phyloP scores from a whole-genome alignment of 2,888 invertebrate genomes.

The Eupithecia dodoneata region DNA sequence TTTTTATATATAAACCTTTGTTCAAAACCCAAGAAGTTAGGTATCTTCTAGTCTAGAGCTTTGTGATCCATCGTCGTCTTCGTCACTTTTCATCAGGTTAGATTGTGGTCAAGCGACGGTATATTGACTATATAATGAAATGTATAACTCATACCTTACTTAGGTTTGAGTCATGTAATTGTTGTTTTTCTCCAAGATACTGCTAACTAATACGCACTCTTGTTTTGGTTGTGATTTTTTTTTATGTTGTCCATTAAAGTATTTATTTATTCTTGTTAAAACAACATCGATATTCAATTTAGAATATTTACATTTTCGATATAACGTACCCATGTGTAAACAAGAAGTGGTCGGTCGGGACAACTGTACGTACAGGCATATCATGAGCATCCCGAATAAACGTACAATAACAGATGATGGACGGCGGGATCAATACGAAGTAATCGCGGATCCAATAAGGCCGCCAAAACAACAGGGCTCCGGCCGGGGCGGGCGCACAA shows the following conservation, averaged over 20 bases:
- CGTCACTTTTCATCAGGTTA: too few relatives aligned
- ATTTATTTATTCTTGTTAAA: too few relatives aligned
- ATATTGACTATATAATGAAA: too few relatives aligned
- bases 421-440: constrained; percentile 83
- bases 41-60: too few relatives aligned
- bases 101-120: too few relatives aligned
- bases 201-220: neutral
- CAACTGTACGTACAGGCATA: neutral
- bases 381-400: neutral
- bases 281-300: neutral
- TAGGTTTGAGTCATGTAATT: too few relatives aligned
- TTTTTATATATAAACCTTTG: neutral
- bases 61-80: too few relatives aligned
- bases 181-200: neutral
- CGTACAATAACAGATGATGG: constrained; percentile 76
- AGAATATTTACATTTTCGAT: neutral
- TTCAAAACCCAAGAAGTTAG: neutral
- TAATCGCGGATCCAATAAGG: constrained; percentile 84
- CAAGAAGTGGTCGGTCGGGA: neutral
- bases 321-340: neutral
- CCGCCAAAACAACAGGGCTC: constrained; percentile 80
- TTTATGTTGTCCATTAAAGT: too few relatives aligned
- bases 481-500: constrained; percentile 77
- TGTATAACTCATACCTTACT: neutral
- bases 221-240: neutral